Conservation (phyloP, 2,888 invertebrate species). For the Agrenia bidenticulata region DNA sequence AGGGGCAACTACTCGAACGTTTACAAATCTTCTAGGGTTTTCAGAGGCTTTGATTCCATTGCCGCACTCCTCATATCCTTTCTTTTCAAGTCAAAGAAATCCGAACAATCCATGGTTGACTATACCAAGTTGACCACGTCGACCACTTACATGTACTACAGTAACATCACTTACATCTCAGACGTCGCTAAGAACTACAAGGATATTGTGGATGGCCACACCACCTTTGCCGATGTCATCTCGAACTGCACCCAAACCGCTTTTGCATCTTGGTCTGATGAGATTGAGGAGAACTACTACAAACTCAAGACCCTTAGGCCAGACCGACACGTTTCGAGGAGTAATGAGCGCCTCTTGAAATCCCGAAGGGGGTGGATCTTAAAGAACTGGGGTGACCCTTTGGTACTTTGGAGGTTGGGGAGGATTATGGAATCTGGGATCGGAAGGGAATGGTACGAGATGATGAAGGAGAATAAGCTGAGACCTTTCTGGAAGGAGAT, state of each 20-base stretch:
- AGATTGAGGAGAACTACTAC: conserved; percentile 3
- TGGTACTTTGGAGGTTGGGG: not conserved
- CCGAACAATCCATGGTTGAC: too few relatives aligned
- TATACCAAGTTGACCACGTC: too few relatives aligned
- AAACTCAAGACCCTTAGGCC: not conserved
- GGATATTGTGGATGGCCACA: not conserved
- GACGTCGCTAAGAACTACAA: not conserved
- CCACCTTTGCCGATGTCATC: not conserved
- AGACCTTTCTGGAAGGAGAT: not conserved
- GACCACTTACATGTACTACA: too few relatives aligned
- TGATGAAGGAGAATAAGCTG: not conserved
- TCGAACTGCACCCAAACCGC: not conserved
- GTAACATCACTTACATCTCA: not conserved
- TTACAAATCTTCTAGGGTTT: too few relatives aligned
- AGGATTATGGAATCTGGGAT: not conserved
- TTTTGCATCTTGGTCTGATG: not conserved
- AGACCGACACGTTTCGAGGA: not conserved
- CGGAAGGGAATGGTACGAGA: not conserved
- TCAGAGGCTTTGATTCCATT: too few relatives aligned
- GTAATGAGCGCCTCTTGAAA: not conserved
- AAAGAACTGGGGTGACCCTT: not conserved
- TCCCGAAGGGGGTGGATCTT: not conserved
- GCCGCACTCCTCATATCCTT: too few relatives aligned
- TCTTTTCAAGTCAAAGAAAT: too few relatives aligned
- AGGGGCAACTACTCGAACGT: too few relatives aligned